Conservation (phyloP, 92 coral and sea anemone species). For the Palythoa grandiflora region DNA sequence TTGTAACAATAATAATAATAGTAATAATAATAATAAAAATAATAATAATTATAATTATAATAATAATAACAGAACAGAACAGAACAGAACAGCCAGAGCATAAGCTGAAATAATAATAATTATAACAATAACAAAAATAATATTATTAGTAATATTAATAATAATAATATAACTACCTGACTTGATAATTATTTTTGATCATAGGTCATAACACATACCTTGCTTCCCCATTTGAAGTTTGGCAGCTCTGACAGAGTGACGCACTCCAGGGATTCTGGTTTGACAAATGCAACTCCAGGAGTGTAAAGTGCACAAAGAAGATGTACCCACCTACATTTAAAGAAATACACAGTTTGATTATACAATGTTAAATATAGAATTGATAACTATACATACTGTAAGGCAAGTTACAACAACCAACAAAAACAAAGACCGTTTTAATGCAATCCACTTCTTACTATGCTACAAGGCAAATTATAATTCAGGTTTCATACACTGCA, state of each 20-base stretch:
- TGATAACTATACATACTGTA: not conserved
- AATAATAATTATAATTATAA: no score
- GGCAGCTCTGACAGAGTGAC: slow-evolving; percentile 94
- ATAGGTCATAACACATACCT: slow-evolving; percentile 56
- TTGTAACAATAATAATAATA: not conserved
- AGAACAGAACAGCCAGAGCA: no score
- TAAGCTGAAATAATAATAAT: no score
- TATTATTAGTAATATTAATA: not conserved
- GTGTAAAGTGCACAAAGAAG: slow-evolving; percentile 96
- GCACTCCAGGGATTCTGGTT: slow-evolving; percentile 90
- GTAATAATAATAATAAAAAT: no score
- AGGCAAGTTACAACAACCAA: not conserved
- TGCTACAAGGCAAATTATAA: no score
- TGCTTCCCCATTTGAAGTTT: slow-evolving; percentile 94
- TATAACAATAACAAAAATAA: not conserved
- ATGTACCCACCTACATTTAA: slow-evolving; percentile 90
- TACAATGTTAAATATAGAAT: not conserved
- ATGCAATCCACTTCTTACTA: no score
- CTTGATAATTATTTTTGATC: not conserved
- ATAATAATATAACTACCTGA: not conserved
- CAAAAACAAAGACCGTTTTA: no score
- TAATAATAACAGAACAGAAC: no score
- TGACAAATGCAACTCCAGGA: slow-evolving; percentile 97
- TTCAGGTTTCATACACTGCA: no score
- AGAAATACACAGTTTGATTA: not conserved